Evolutionary conservation across 2,113 vertebrate species (phyloP), one percentile per base, ranked within the genome.

Genomic region (Indicator maculatus): DNA sequence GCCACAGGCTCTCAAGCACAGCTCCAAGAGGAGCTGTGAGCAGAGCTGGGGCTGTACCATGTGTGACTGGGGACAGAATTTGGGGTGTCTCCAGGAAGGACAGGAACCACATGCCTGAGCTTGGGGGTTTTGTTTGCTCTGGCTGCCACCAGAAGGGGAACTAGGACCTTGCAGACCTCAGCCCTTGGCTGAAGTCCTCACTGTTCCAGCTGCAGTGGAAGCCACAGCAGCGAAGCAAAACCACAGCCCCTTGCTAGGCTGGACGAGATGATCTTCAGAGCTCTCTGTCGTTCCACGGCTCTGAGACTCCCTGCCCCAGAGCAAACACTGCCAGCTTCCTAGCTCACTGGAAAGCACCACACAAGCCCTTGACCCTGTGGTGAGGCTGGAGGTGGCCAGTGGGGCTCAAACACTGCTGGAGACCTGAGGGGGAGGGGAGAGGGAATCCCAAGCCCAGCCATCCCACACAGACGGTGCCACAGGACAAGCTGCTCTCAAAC

Each of bases 11-110:
- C 95, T 41, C 80, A 60, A 61, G 30, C 11, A 10, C 24, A 31
- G 17, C 30, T 66, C 60, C 31, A 1, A 0, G 2, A 8, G 78
- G 63, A 75, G 73, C 58, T 1, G 27, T 0, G 27, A 31, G 72
- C 45, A 21, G 67, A 33, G 67, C 30, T 0, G 8, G 58, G 47
- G 45, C 7, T 38, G 79, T 16, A 2, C 79, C 5, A 1, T 2
- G 0, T 0, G 44, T 0, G 3, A 3, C 0, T 1, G 15, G 44
- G 65, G 58, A 3, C 6, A 20, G 39, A 52, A 52, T 8, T 19
- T 31, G 4, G 0, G 0, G 17, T 24, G 9, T 11, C 55, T 18
- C 30, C 45, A 5, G 27, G 53, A n/a, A 27, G 19, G 11, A 39
- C 9, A 78, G 28, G 66, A 53, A 7, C 44, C 33, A 2, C 6